phyloP scores from a whole-genome alignment of 2,888 invertebrate genomes.

The Aphodius sticticus region DNA sequence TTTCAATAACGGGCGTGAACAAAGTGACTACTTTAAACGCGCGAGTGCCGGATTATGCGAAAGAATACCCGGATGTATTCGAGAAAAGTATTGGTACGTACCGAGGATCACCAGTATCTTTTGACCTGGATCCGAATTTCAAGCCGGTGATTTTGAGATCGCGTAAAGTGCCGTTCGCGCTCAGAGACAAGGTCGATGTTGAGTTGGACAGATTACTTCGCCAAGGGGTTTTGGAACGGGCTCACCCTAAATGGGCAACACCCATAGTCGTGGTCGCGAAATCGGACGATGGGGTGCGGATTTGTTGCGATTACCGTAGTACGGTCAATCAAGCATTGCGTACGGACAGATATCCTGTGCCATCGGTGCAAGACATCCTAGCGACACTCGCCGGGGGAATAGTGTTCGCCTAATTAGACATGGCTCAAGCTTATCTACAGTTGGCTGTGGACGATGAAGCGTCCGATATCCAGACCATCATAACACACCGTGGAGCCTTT shows the following conservation, averaged over 20 bases:
- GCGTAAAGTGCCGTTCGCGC: constrained; percentile 40
- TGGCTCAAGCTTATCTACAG: constrained; percentile 53
- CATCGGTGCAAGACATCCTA: constrained; percentile 6
- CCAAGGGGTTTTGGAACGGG: constrained; percentile 43
- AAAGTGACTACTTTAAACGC: background rate
- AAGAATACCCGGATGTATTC: constrained; percentile 9
- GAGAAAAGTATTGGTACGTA: constrained; percentile 13
- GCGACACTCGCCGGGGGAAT: constrained; percentile 46
- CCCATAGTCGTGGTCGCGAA: constrained; percentile 47
- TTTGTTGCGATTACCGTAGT: constrained; percentile 46
- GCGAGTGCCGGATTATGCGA: background rate
- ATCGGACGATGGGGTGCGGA: constrained; percentile 43
- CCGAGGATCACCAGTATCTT: constrained; percentile 30
- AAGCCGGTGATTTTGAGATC: constrained; percentile 30
- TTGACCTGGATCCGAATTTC: constrained; percentile 27
- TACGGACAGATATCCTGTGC: constrained; percentile 42
- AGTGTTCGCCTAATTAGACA: constrained; percentile 53
- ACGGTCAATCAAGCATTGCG: constrained; percentile 49
- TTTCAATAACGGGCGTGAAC: constrained; percentile 8
- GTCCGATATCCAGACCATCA: constrained; percentile 49
- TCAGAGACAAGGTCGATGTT: constrained; percentile 36
- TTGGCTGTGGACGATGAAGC: constrained; percentile 49
- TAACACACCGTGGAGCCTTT: constrained; percentile 52
- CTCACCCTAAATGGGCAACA: constrained; percentile 46
- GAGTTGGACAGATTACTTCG: constrained; percentile 41